Evolutionary conservation across 2,797 vertebrate species (phyloP).

Genomic region (Amblyopsis hoosieri): DNA sequence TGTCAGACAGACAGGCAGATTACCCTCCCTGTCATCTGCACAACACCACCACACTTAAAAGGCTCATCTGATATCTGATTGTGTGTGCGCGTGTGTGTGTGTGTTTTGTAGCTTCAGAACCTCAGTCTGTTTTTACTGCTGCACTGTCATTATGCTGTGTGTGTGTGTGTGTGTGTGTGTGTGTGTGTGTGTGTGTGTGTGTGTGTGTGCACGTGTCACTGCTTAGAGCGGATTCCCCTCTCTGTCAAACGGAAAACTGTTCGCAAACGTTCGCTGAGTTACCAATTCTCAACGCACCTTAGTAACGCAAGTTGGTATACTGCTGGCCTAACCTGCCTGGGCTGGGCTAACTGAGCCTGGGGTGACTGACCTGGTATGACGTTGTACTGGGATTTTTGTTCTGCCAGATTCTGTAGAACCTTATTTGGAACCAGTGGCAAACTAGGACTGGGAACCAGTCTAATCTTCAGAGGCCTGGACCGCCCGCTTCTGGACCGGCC

Average conservation of each 20-base stretch:
- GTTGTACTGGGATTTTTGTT: slow-evolving; percentile 79
- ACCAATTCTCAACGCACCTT: background rate
- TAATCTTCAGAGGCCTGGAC: slow-evolving; percentile 43
- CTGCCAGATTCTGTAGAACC: slow-evolving; percentile 76
- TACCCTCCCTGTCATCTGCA: slow-evolving; percentile 9
- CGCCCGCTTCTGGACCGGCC: slow-evolving; percentile 27
- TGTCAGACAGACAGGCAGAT: background rate
- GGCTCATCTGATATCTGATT: slow-evolving; percentile 1
- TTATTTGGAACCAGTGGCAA: slow-evolving; percentile 57
- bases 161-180: no score
- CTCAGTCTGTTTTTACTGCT: no score
- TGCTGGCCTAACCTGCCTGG: background rate
- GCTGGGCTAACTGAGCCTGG: background rate
- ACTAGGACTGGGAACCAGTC: slow-evolving; percentile 39
- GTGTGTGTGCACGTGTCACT: no score
- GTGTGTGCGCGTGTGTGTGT: no score
- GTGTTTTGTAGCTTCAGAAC: no score
- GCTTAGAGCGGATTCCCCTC: no score
- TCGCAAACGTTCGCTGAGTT: background rate
- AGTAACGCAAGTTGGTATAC: background rate
- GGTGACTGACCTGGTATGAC: slow-evolving; percentile 85
- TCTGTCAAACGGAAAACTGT: background rate
- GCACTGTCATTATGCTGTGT: no score
- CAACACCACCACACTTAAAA: slow-evolving; percentile 3
- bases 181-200: no score